Base-by-base conservation (phyloP, 2,888 invertebrate species). In the Eupithecia subfuscata region DNA sequence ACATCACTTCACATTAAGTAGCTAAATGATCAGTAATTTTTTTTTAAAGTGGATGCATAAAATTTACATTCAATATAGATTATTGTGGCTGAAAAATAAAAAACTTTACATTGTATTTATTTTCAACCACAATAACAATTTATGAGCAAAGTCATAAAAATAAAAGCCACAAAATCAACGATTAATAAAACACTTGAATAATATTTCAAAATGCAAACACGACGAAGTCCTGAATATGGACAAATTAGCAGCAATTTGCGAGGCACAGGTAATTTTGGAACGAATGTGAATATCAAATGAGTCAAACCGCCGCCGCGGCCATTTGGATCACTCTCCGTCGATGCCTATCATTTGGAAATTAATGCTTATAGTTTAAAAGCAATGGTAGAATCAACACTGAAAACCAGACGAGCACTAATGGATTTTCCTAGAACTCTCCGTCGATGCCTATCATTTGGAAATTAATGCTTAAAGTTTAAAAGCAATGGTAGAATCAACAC, bases 201-300 rank as follows among this genome's bases (percentile, higher is more conserved):
- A 18, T 52, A 52, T 34, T 73, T 73, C 70, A 65, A 74, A 75
- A 71, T 64, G 73, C 73, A 64, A 71, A 71, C 52, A 69, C 37
- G 72, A 71, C 71, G 70, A 71, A 70, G 74, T 72, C 82, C 83
- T 92, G 90, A 92, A 92, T 91, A 87, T 89, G 88, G 85, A 89
- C 89, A 92, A 92, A 92, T 92, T 91, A 91, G 90, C 85, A 86
- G 88, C 90, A 92, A 93, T 93, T 92, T 91, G 89, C 84, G 60
- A 65, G 73, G 86, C 84, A 85, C 84, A 83, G 88, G 83, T 83
- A 89, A 86, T 87, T 89, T 84, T 86, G 85, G 79, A 89, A 87
- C 89, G 87, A 92, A 92, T 90, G 91, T 92, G 92, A 94, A 94
- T 93, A 92, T 92, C 88, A 91, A 92, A 93, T 93, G 92, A 93